phyloP scores from a whole-genome alignment of 2,888 invertebrate genomes.

The Pseudococcus longispinus region DNA sequence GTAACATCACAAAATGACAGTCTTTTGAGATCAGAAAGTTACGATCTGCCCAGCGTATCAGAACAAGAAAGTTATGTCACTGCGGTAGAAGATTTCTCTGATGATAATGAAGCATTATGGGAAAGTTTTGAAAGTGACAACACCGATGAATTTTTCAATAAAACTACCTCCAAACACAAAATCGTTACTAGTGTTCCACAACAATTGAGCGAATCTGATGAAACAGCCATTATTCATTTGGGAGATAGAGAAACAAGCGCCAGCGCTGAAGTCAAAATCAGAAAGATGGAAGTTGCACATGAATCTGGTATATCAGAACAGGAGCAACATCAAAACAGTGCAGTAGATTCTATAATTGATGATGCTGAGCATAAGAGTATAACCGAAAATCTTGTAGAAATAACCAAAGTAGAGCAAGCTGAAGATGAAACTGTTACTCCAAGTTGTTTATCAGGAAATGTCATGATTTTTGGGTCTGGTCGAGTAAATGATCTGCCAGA shows the following conservation, averaged over 20 bases:
- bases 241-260: background rate
- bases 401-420: background rate
- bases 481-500: background rate
- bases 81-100: constrained; percentile 41
- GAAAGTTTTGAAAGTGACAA: constrained; percentile 34
- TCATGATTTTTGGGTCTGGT: background rate
- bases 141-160: constrained; percentile 1
- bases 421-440: background rate
- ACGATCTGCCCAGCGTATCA: constrained; percentile 21
- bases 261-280: background rate
- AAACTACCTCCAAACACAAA: background rate
- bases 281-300: background rate
- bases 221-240: background rate
- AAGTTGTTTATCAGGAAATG: background rate
- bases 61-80: constrained; percentile 53
- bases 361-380: background rate
- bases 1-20: background rate
- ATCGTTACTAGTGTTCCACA: background rate
- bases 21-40: constrained; percentile 10
- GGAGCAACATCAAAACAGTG: background rate
- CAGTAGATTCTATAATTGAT: background rate
- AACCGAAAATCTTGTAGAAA: background rate
- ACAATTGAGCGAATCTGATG: background rate
- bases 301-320: no score
- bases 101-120: background rate